phyloP scores from a whole-genome alignment of 2,797 vertebrate species.

The Coreius guichenoti region DNA sequence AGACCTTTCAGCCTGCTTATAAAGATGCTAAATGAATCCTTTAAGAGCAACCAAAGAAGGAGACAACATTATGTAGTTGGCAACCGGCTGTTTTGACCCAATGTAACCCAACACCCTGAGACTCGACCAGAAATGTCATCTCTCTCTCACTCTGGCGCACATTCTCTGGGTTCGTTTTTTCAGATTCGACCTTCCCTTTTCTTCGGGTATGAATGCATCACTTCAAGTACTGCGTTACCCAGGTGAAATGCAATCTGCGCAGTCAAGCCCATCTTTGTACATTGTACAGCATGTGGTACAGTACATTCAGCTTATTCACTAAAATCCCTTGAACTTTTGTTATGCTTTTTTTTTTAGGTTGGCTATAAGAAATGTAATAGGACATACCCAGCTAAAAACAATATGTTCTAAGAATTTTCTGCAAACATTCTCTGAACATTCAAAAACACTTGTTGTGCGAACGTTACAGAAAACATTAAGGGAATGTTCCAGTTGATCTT shows the following conservation, averaged over 20 bases:
- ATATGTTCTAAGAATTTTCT: neutral
- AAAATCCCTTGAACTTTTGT: neutral
- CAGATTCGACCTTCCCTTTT: neutral
- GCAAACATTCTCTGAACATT: neutral
- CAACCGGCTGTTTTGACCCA: slow-evolving; percentile 6
- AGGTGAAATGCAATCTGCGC: slow-evolving; percentile 41
- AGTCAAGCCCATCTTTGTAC: slow-evolving; percentile 10
- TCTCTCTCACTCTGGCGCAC: neutral
- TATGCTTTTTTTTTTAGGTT: neutral
- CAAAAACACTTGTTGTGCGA: no score
- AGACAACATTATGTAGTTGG: slow-evolving; percentile 16
- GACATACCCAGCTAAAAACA: neutral
- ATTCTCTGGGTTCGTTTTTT: neutral
- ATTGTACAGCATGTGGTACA: neutral
- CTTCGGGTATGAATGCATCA: slow-evolving; percentile 40
- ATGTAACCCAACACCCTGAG: slow-evolving; percentile 19
- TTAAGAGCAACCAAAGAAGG: neutral
- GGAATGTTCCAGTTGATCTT: neutral
- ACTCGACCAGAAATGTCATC: slow-evolving; percentile 3
- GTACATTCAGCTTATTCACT: slow-evolving; percentile 8
- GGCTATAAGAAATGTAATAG: neutral
- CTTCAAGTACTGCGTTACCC: slow-evolving; percentile 49
- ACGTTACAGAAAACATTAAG: no score
- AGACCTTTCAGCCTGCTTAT: neutral
- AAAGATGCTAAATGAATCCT: slow-evolving; percentile 8